Conservation (phyloP, 2,888 invertebrate genomes). For the Cantharis flavilabris region DNA sequence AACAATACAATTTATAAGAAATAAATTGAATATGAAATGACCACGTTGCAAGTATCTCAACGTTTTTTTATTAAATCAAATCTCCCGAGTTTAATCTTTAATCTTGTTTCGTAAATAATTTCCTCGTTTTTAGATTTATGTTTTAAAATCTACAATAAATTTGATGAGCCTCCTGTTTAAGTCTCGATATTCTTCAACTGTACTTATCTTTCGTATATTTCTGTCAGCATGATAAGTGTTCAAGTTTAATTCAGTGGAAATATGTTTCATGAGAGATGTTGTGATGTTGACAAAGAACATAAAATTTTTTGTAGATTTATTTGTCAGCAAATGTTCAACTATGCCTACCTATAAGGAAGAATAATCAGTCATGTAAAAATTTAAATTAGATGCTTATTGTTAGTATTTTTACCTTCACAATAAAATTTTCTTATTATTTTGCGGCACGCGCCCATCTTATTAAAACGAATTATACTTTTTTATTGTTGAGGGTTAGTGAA, state of each 20-base stretch:
- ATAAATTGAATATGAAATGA: not conserved
- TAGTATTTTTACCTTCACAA: not conserved
- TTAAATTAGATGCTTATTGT: not conserved
- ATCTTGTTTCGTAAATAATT: not conserved
- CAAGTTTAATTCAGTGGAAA: slow-evolving; percentile 17
- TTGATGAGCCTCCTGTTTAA: not conserved
- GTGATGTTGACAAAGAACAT: slow-evolving; percentile 13
- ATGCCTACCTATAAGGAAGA: not conserved
- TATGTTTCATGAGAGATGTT: slow-evolving; percentile 14
- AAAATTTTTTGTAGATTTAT: not conserved
- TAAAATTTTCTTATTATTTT: not conserved
- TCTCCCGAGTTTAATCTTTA: not conserved
- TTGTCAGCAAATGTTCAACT: not conserved
- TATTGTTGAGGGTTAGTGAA: no score
- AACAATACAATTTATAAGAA: slow-evolving; percentile 13
- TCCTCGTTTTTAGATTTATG: not conserved
- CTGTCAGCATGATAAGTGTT: slow-evolving; percentile 17
- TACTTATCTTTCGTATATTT: slow-evolving; percentile 5
- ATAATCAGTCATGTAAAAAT: not conserved
- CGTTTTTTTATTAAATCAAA: not conserved
- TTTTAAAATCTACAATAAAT: not conserved
- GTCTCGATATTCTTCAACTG: not conserved
- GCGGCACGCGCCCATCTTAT: not conserved
- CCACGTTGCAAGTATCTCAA: not conserved
- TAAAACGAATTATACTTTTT: not conserved